A percentile compares a stretch with the other conserved stretches of the same genome.
phyloP scores from a whole-genome alignment of 2,888 invertebrate genomes.

The Pristionchus exspectatus region DNA sequence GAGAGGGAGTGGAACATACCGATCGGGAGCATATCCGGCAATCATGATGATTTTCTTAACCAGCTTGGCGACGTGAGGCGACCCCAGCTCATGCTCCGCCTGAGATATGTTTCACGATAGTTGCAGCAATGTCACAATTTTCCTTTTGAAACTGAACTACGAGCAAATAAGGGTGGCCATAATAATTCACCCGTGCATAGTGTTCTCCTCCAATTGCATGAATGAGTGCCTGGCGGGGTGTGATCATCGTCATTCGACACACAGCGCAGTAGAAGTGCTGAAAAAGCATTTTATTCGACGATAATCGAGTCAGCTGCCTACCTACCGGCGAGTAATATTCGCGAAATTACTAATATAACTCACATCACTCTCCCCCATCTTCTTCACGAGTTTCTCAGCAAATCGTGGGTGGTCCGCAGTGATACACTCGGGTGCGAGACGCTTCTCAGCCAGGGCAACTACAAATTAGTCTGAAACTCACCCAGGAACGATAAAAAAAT shows the following conservation, averaged over 20 bases:
- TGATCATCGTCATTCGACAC: background rate
- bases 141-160: too few species aligned
- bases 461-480: background rate
- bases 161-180: background rate
- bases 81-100: background rate
- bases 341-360: background rate
- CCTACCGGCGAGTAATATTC: too few species aligned
- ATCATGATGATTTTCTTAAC: background rate
- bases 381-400: background rate
- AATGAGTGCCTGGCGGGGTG: background rate
- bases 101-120: background rate
- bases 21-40: background rate
- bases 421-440: background rate
- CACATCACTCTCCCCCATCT: constrained; percentile 13
- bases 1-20: background rate
- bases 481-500: background rate
- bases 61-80: background rate
- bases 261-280: background rate
- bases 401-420: background rate
- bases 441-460: background rate
- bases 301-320: too few species aligned
- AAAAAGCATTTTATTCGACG: background rate
- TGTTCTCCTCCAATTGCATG: background rate
- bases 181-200: background rate
- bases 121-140: too few species aligned